Percentiles rank a stretch among this genome's conserved stretches.
phyloP scores from a whole-genome alignment of 1,140 invertebrate species.

The Aporrectodea caliginosa region DNA sequence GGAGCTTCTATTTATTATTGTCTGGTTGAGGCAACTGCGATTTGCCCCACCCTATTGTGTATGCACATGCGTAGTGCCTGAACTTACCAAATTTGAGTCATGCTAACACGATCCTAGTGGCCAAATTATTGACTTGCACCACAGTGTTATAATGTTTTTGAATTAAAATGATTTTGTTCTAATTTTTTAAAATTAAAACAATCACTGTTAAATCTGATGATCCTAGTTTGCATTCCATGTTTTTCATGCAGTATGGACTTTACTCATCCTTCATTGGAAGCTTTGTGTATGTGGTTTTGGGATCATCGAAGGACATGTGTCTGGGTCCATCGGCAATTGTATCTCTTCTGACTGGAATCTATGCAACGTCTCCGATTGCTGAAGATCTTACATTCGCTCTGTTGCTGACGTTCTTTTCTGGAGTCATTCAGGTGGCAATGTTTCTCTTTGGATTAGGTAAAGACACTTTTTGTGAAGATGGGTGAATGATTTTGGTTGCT shows the following conservation, averaged over 20 bases:
- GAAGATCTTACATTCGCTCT: conserved; percentile 63
- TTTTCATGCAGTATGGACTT: conserved; percentile 60
- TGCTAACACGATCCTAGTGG: not conserved
- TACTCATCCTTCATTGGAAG: conserved; percentile 88
- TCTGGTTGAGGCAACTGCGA: too few species aligned
- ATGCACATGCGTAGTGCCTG: not conserved
- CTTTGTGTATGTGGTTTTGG: conserved; percentile 81
- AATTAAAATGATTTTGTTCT: not conserved
- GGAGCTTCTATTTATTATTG: too few species aligned
- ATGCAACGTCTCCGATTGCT: conserved; percentile 38
- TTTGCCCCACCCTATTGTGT: too few species aligned
- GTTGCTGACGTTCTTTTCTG: conserved; percentile 71
- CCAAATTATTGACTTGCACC: too few species aligned
- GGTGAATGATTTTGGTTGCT: too few species aligned
- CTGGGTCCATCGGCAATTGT: conserved; percentile 55
- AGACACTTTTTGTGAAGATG: not conserved
- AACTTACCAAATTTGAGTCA: not conserved
- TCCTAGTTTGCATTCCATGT: not conserved
- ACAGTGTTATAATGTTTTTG: not conserved
- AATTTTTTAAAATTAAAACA: not conserved
- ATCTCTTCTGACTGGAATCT: conserved; percentile 51
- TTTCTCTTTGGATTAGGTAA: conserved; percentile 62
- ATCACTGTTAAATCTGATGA: not conserved
- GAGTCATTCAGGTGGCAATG: conserved; percentile 72
- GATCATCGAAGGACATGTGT: conserved; percentile 64